Base-by-base conservation (phyloP, 2,797 vertebrate species). In the Thalassophryne amazonica region DNA sequence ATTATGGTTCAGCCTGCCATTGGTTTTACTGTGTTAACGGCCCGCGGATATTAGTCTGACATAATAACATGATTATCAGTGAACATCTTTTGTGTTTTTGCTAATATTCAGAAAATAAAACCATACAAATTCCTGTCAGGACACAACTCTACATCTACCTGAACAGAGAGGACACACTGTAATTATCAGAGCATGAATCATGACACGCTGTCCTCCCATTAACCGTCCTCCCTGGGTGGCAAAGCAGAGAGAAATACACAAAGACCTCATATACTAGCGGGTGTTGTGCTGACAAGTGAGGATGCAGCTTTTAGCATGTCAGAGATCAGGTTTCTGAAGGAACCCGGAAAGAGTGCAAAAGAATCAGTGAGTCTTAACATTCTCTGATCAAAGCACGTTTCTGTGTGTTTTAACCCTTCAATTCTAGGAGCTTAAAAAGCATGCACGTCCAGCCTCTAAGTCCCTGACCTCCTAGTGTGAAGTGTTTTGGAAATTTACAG, bases 211-310 rank as follows among this genome's bases (percentile, higher is more conserved):
- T 75, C 70, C 62, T 71, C 66, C 48, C 57, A 43, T 31, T 45
- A 47, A 68, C 53, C 60, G 60, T 54, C 62, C 80, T 54, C 70
- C 79, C 66, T 86, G 84, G 84, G 88, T 86, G 85, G 86, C 66
- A 79, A 69, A 78, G 48, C 73, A 55, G 62, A 66, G 64, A 35
- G 78, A 84, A 81, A 76, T 33, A 72, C 64, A 61, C 58, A 47
- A 39, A 79, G 83, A 79, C 76, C 81, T 74, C 24, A 6, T 60
- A 64, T 68, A 70, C 38, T 7, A 20, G 46, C 68, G 77, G 84
- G 54, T 73, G 81, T 75, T 76, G 58, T 49, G 69, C 67, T 76
- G 85, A 88, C 81, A 87, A 83, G 87, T 86, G 84, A 88, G 56
- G 52, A 76, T 46, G 50, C 29, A 41, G 79, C 77, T 86, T 86